These are phyloP conservation scores for Passerina amoena DNA, from an alignment of 2,113 vertebrate genomes.

Conservation along the genomic window DNA sequence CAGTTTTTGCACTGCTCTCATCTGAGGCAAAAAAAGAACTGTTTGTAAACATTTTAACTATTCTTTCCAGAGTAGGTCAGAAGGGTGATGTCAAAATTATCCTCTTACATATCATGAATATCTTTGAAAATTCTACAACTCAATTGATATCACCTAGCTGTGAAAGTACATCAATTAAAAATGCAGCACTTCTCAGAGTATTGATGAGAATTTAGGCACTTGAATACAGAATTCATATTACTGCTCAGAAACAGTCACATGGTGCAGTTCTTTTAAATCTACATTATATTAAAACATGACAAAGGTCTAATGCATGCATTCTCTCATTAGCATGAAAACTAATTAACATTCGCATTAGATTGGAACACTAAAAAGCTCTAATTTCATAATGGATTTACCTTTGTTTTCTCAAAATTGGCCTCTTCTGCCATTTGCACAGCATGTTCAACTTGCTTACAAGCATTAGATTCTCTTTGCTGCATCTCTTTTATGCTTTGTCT, in stretches of 20 bases:
- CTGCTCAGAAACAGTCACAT: background rate
- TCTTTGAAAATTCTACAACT: background rate
- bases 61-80: background rate
- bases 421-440: slow-evolving; percentile 89
- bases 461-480: slow-evolving; percentile 83
- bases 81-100: background rate
- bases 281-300: background rate
- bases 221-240: background rate
- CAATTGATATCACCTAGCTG: background rate
- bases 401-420: slow-evolving; percentile 86
- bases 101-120: background rate
- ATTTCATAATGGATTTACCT: slow-evolving; percentile 61
- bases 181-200: background rate
- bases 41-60: background rate
- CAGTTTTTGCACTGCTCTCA: background rate
- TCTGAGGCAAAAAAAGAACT: background rate
- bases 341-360: background rate
- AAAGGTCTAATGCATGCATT: background rate
- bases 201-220: background rate
- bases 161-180: background rate
- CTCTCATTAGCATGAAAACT: background rate
- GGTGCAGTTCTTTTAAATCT: background rate
- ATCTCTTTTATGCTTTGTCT: slow-evolving; percentile 77
- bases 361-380: background rate
- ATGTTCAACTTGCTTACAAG: slow-evolving; percentile 88